Evolutionary conservation across 2,888 invertebrate species (phyloP).

Genomic region (Philereme transversata): DNA sequence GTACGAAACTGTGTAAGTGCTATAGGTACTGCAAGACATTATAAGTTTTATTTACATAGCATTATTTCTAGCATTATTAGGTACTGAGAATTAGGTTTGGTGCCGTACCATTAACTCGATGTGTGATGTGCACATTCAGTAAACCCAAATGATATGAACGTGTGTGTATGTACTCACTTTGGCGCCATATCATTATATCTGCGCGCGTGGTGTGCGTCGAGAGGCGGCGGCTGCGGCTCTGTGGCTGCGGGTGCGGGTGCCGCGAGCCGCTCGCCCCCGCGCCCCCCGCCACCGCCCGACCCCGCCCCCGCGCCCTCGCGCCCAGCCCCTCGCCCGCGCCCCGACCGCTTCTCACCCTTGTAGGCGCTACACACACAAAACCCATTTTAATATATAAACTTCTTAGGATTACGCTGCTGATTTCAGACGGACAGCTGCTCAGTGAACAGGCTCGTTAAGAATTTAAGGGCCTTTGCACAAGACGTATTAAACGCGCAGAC

Average conservation of each 20-base stretch:
- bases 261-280: slow-evolving; percentile 73
- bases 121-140: no score
- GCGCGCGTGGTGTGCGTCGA: slow-evolving; percentile 86
- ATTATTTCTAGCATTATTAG: no score
- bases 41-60: no score
- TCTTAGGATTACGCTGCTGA: slow-evolving; percentile 7
- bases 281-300: slow-evolving; percentile 40
- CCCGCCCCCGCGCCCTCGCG: slow-evolving; percentile 58
- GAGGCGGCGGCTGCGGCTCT: slow-evolving; percentile 70
- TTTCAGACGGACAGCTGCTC: not conserved
- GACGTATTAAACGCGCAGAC: no score
- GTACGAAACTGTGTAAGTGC: no score
- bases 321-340: slow-evolving; percentile 34
- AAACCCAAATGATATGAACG: no score
- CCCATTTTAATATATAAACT: not conserved
- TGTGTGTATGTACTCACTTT: slow-evolving; percentile 86
- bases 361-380: slow-evolving; percentile 62
- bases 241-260: slow-evolving; percentile 56
- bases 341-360: slow-evolving; percentile 72
- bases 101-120: no score
- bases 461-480: no score
- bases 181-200: slow-evolving; percentile 93
- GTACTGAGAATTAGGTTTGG: no score
- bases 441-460: not conserved
- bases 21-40: no score